Base-by-base conservation (phyloP, 2,113 vertebrate genomes). In the Cyanoderma ruficeps region DNA sequence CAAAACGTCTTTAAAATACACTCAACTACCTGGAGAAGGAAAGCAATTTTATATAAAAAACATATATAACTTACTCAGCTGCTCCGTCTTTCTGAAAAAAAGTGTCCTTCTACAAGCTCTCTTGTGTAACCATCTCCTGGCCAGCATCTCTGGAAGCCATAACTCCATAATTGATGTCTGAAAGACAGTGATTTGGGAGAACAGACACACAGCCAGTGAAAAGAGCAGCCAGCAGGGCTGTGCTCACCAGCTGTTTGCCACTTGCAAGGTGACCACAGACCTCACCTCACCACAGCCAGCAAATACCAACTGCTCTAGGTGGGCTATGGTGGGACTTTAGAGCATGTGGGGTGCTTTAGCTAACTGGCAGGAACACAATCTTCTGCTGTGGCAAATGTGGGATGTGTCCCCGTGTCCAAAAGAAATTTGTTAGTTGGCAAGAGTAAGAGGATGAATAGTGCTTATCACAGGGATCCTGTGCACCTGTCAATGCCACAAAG, bases 221-320 rank as follows among this genome's bases (percentile, higher is more conserved):
- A 24, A 61, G 76, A 63, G 93, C 68, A 76, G 46, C 31, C 13
- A 44, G 46, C 42, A 44, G 5, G 10, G 55, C 56, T 3, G 2
- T 31, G 41, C 22, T 85, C n/a, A 24, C 70, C 52, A 5, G 33
- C 27, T 5, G 0, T 27, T 70, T 57, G 42, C 35, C 68, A 16
- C 68, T 35, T 35, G 33, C 52, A 37, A 35, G 60, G 31, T 69
- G 60, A 23, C 47, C 76, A 41, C 60, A 81, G 47, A 78, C 46
- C 56, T 59, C 68, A 16, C 6, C 33, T 56, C 71, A 37, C 20
- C 20, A 30, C 0, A 0, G 20, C 50, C 50, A 57, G n/a, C 2
- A 31, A 74, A 25, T 42, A 41, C 41, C 33, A 49, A 0, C 31
- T 11, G 6, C 50, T 69, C 76, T 11, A 28, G 22, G 37, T 13